Evolutionary conservation across 2,888 invertebrate genomes (phyloP).

Genomic region (Tipula lateralis): DNA sequence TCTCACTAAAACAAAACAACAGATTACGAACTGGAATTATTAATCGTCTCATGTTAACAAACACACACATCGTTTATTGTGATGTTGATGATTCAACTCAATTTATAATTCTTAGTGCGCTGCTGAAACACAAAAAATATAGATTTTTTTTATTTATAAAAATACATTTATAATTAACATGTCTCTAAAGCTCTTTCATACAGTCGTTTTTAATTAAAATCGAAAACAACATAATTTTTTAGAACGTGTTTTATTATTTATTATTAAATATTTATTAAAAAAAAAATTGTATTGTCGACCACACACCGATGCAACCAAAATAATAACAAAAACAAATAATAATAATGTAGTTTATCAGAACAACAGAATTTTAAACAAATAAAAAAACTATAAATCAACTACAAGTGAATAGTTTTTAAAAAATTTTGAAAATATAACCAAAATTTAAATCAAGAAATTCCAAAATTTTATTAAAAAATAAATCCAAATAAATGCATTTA

Average conservation of each 20-base stretch:
- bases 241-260: slow-evolving; percentile 21
- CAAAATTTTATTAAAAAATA: not conserved
- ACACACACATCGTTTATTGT: not conserved
- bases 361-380: not conserved
- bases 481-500: not conserved
- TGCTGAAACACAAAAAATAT: not conserved
- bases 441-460: not conserved
- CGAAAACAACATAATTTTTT: not conserved
- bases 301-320: slow-evolving; percentile 29
- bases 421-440: not conserved
- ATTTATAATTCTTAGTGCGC: not conserved
- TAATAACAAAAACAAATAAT: slow-evolving; percentile 25
- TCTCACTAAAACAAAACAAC: not conserved
- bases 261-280: slow-evolving; percentile 19
- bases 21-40: not conserved
- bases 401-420: not conserved
- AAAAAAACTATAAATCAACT: not conserved
- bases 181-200: not conserved
- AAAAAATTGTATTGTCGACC: slow-evolving; percentile 25
- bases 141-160: not conserved
- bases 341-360: not conserved
- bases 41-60: not conserved
- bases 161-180: not conserved
- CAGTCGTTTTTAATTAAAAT: not conserved
- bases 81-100: not conserved